Percentiles rank a stretch among this genome's conserved stretches.
phyloP scores from a whole-genome alignment of 23 tunicate species.

The Ciona savignyi region DNA sequence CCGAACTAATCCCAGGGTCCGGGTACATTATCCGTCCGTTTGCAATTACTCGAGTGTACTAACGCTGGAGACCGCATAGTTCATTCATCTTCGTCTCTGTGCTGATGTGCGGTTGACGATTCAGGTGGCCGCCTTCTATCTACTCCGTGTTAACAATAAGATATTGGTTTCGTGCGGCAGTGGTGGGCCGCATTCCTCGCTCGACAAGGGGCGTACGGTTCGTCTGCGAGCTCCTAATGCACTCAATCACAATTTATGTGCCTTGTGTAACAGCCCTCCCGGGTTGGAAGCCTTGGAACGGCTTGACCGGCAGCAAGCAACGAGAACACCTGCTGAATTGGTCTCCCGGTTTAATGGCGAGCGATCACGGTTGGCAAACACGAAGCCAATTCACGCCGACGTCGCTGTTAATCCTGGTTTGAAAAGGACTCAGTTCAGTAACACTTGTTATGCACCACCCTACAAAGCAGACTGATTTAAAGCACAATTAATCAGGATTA shows the following conservation, averaged over 20 bases:
- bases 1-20: not conserved
- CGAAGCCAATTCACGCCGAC: not conserved
- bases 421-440: not conserved
- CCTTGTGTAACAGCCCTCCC: not conserved
- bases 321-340: not conserved
- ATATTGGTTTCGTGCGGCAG: not conserved
- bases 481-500: not conserved
- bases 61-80: not conserved
- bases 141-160: not conserved
- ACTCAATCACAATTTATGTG: not conserved
- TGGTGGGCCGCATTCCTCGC: slow-evolving; percentile 3
- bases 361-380: not conserved
- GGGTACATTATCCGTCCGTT: not conserved
- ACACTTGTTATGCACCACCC: not conserved
- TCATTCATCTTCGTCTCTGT: not conserved
- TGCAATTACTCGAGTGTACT: not conserved
- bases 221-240: not conserved
- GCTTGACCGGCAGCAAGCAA: not conserved
- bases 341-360: not conserved
- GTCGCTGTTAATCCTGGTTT: not conserved
- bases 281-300: not conserved
- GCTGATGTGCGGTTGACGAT: slow-evolving; percentile 8
- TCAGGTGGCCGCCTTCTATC: slow-evolving; percentile 18
- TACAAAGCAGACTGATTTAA: too few relatives aligned
- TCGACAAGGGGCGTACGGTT: not conserved